Percentiles rank a stretch among this genome's conserved stretches.
Conservation (phyloP, 2,888 invertebrate species). For the Tanypteryx hageni region DNA sequence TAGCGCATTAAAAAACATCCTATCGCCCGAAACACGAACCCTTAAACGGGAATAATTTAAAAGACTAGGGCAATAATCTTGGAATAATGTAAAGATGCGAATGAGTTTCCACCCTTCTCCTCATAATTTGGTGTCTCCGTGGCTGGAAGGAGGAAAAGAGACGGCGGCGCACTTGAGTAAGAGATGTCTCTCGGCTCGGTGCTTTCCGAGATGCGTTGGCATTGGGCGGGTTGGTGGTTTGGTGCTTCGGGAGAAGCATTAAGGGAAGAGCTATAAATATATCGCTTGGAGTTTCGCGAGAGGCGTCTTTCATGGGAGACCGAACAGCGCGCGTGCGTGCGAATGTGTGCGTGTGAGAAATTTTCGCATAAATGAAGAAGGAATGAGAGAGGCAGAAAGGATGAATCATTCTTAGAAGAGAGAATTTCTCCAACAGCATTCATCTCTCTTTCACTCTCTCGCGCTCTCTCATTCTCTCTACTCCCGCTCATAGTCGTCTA, state of each 20-base stretch:
- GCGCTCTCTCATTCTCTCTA: not conserved
- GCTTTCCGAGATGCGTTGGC: conserved; percentile 42
- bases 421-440: not conserved
- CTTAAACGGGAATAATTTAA: not conserved
- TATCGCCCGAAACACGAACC: not conserved
- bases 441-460: not conserved
- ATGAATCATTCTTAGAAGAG: conserved; percentile 40
- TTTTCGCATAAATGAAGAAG: conserved; percentile 49
- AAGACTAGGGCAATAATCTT: not conserved
- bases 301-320: conserved; percentile 22
- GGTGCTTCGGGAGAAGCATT: conserved; percentile 39
- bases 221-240: conserved; percentile 29
- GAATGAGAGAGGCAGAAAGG: conserved; percentile 7
- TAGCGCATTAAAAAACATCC: not conserved
- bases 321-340: conserved; percentile 36
- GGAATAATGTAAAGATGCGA: conserved; percentile 7
- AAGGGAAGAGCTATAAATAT: conserved; percentile 53
- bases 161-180: conserved; percentile 42
- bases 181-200: conserved; percentile 25
- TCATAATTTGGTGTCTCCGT: conserved; percentile 18
- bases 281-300: conserved; percentile 39
- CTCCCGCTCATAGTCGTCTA: too few species aligned
- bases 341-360: not conserved
- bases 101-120: not conserved
- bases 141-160: not conserved